These are phyloP conservation scores for Distichodus sexfasciatus DNA, from an alignment of 2,797 vertebrate species.

Conservation along the genomic window DNA sequence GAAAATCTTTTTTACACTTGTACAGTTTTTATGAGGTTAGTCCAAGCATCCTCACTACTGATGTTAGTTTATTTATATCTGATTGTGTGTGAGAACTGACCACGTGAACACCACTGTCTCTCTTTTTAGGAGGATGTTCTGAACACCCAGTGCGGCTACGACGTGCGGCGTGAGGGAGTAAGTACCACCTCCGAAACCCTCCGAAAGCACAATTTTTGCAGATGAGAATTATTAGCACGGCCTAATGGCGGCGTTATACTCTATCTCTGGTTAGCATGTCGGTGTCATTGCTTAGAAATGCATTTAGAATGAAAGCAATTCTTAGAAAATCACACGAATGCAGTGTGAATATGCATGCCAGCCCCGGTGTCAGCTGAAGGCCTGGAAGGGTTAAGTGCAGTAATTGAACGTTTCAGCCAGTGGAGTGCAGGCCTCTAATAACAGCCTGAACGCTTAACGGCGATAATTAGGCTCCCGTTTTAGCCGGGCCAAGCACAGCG, in stretches of 20 bases:
- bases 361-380: background rate
- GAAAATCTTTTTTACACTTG: too few relatives aligned
- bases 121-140: conserved; percentile 83
- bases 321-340: background rate
- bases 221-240: too few relatives aligned
- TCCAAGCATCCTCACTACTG: too few relatives aligned
- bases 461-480: conserved; percentile 78
- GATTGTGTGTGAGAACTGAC: background rate
- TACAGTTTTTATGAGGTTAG: background rate
- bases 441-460: conserved; percentile 74
- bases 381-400: conserved; percentile 26
- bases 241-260: too few relatives aligned
- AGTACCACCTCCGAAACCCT: conserved; percentile 50
- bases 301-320: too few relatives aligned
- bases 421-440: conserved; percentile 60
- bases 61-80: too few relatives aligned
- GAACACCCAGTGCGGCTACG: conserved; percentile 92
- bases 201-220: too few relatives aligned
- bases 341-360: background rate
- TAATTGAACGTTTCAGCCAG: conserved; percentile 12
- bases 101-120: background rate
- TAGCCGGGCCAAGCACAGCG: conserved; percentile 67
- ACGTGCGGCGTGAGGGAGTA: conserved; percentile 82
- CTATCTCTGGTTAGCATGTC: too few relatives aligned
- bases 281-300: too few relatives aligned